Evolutionary conservation across 2,113 vertebrate genomes (phyloP), one percentile per base, ranked within the genome.

Genomic region (Tautogolabrus adspersus): DNA sequence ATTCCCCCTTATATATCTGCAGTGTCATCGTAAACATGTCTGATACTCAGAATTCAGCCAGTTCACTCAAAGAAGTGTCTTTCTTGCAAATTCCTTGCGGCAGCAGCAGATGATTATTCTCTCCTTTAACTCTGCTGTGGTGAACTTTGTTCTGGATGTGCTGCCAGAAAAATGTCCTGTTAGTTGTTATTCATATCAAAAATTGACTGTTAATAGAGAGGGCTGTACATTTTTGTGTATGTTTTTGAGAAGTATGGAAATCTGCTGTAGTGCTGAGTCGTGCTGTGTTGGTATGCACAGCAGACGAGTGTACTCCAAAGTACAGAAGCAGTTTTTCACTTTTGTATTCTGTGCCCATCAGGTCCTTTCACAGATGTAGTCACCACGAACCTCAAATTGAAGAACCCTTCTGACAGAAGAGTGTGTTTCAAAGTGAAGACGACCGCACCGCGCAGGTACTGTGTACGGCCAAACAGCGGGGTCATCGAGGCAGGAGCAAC

Each of bases 361-460:
- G 97, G 98, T 94, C 97, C 98, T 69, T 99, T 99, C 92, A 99
- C 97, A 96, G 97, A 98, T 93, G 98, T 99, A 78, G 96, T 99
- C 88, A 99, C 97, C 88, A 98, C 97, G 86, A 98, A 96, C 92
- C 96, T 99, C 88, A 99, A 97, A 82, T 95, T 99, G 90, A 96
- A 95, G 90, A 99, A 99, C 89, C 97, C 97, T 5, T 98, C 98
- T 55, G 98, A 99, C 74, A 97, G 90, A 92, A 97, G 94, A 96
- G 96, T 99, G 68, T 98, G 97, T 93, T 99, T 99, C 92, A 99
- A 99, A 94, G 98, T 99, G 92, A 99, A 99, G 95, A 99, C 98
- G n/a, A 99, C 98, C 66, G 98, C 98, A 0, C 98, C 98, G 13
- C 96, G 97, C 74, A 94, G 98, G 87, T 99, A 99, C 92, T 99